These are phyloP conservation scores for Urocyon cinereoargenteus DNA, from an alignment of 2,797 vertebrate genomes.

Conservation along the genomic window DNA sequence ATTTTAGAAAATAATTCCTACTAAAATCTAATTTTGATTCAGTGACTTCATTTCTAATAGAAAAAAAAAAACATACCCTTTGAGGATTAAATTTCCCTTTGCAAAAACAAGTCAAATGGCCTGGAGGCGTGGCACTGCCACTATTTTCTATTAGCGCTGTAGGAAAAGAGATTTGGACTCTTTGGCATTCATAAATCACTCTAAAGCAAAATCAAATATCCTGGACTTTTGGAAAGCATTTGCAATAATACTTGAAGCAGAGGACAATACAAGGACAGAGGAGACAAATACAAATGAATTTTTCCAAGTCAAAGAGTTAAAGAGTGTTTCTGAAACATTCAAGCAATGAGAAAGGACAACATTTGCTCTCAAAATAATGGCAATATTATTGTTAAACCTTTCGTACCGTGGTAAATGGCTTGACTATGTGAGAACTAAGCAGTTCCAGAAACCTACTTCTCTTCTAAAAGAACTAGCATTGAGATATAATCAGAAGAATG, in stretches of 20 bases:
- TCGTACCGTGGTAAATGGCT: not conserved
- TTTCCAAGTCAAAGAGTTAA: not conserved
- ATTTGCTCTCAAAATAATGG: not conserved
- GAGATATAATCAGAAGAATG: not conserved
- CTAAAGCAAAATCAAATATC: slow-evolving; percentile 37
- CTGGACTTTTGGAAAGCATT: slow-evolving; percentile 29
- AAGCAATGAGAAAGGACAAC: not conserved
- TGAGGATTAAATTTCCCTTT: slow-evolving; percentile 78
- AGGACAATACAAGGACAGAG: not conserved
- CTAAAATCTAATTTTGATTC: slow-evolving; percentile 76
- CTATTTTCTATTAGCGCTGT: not conserved
- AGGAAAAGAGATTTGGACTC: slow-evolving; percentile 71
- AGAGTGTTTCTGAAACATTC: not conserved
- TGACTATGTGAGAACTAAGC: not conserved
- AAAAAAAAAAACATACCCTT: slow-evolving; percentile 54
- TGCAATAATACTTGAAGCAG: not conserved
- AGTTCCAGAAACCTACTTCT: not conserved
- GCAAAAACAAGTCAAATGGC: slow-evolving; percentile 65
- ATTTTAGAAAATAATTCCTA: slow-evolving; percentile 64
- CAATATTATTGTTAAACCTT: not conserved
- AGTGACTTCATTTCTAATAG: slow-evolving; percentile 80
- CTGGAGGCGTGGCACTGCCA: slow-evolving; percentile 63
- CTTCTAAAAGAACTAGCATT: not conserved
- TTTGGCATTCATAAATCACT: slow-evolving; percentile 66
- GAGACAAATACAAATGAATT: slow-evolving; percentile 9